phyloP scores from a whole-genome alignment of 2,113 vertebrate genomes.

The Ptilorrhoa leucosticta region DNA sequence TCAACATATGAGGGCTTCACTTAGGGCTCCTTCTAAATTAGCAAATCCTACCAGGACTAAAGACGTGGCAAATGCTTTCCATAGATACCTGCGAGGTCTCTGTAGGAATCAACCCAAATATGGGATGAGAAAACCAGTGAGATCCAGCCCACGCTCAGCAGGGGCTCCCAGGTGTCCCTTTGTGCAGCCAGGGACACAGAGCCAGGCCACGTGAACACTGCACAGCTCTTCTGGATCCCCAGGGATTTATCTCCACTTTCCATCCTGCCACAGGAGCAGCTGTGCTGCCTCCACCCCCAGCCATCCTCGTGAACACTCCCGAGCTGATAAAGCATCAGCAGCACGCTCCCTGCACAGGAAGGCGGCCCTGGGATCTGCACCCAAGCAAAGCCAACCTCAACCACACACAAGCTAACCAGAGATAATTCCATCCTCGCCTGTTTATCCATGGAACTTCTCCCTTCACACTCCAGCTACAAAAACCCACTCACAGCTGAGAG shows the following conservation, averaged over 20 bases:
- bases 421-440: background rate
- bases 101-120: background rate
- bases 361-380: background rate
- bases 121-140: background rate
- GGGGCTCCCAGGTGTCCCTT: background rate
- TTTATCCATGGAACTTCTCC: background rate
- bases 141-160: background rate
- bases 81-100: background rate
- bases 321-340: background rate
- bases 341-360: background rate
- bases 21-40: background rate
- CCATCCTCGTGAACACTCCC: accelerated
- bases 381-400: background rate
- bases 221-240: background rate
- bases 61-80: background rate
- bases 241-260: background rate
- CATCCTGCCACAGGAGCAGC: background rate
- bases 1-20: background rate
- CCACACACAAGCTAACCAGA: background rate
- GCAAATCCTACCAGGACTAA: background rate
- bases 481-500: conserved; percentile 30
- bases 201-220: background rate
- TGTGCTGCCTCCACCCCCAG: background rate
- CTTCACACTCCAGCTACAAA: conserved; percentile 13
- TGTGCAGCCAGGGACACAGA: background rate